Base-by-base conservation (phyloP, 2,888 invertebrate species). In the Archaeoteleia sp. region DNA sequence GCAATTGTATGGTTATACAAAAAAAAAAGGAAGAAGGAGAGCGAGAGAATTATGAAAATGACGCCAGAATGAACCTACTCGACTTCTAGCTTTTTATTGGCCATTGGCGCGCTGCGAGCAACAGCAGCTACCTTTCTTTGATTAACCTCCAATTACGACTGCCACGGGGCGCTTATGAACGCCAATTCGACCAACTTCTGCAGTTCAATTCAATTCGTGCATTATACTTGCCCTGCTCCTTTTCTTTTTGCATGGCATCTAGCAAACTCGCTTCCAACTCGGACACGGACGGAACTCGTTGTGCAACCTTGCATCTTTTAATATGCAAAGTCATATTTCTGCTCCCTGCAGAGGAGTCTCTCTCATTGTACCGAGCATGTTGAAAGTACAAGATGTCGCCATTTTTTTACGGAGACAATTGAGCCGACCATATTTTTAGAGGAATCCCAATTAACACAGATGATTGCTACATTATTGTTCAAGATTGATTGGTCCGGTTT, bases 291-390 rank as follows among this genome's bases (percentile, higher is more conserved):
- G 17, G 45, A 54, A 66, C 73, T 68, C 75, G 58, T 70, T 71
- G 71, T 70, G 62, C 15, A 57, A 55, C 42, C 61, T 67, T 61
- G 49, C 54, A 13, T 72, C 74, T 75, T 81, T 82, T 82, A 81
- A 75, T 81, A 82, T 82, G 82, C 78, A 77, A 82, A 82, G 74
- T 72, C 5, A 74, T 61, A 70, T 62, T 69, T 57, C 49, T 45
- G 61, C 58, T 71, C 60, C 67, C 67, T 46, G 49, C 62, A 46
- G 61, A 12, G 69, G 35, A 58, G 65, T 67, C 60, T 60, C 45
- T 51, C 65, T 60, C 55, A 55, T 69, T 69, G 63, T 60, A 65
- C 48, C n/a, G n/a, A n/a, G n/a, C n/a, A n/a, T n/a, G n/a, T n/a
- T n/a, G n/a, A n/a, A n/a, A n/a, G n/a, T n/a, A n/a, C n/a, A n/a